These are phyloP conservation scores for Magallana ariakensis DNA, from an alignment of 1,140 invertebrate species.

Conservation along the genomic window DNA sequence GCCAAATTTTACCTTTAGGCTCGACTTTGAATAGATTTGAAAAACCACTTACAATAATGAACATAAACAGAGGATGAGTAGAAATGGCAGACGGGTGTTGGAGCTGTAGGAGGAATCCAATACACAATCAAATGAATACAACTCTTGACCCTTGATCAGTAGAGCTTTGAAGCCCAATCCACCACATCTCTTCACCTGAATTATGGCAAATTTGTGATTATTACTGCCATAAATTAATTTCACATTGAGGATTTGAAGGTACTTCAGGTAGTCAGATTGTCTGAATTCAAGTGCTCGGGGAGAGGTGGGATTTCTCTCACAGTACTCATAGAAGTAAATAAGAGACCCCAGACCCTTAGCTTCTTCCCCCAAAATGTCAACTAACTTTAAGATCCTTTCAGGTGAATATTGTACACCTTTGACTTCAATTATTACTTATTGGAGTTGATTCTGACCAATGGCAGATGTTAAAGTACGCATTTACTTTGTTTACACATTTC, in stretches of 20 bases:
- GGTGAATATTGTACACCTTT: background rate
- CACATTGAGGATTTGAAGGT: constrained; percentile 9
- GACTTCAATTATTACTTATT: background rate
- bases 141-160: constrained; percentile 5
- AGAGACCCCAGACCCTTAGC: background rate
- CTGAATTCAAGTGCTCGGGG: constrained; percentile 3
- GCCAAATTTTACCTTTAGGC: background rate
- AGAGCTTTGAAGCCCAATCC: background rate
- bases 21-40: no score
- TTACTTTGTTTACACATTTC: background rate
- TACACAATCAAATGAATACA: background rate
- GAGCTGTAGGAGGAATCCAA: background rate
- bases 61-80: background rate
- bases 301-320: background rate
- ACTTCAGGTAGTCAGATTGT: constrained; percentile 30
- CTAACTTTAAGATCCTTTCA: background rate
- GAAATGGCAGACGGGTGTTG: background rate
- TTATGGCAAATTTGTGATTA: constrained; percentile 23
- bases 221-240: constrained; percentile 24
- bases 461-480: background rate
- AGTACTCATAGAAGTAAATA: background rate
- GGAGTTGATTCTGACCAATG: background rate
- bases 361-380: constrained; percentile 4
- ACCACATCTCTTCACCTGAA: background rate
- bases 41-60: background rate